Evolutionary conservation across 2,888 invertebrate genomes (phyloP), one percentile per base, ranked within the genome.

Genomic region (Drosophila mimica): DNA sequence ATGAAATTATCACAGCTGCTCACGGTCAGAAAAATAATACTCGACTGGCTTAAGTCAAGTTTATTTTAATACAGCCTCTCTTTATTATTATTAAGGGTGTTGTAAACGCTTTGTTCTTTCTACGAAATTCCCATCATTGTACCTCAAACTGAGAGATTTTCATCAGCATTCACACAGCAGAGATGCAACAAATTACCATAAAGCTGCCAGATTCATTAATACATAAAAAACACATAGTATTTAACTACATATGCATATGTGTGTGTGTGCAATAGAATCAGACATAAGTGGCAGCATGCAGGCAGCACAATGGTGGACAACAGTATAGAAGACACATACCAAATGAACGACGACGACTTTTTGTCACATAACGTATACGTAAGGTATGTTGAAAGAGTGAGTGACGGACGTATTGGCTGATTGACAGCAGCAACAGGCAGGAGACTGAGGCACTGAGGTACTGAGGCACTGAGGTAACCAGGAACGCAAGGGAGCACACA

Each of bases 311-410:
- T 49, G 57, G 68, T 72, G 68, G 56, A 65, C 57, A 63, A 71
- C 68, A 68, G 40, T 63, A 59, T 74, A 75, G 74, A 78, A 89
- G 71, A 76, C 72, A 80, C 77, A 88, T 72, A 83, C 82, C 83
- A 70, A 70, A 70, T 60, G 64, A 63, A 68, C 70, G 74, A 62
- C 72, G 73, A 65, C 70, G 68, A 82, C 71, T 74, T 77, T 76
- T 85, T 90, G 90, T 86, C 85, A 88, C 88, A 85, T 85, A 81
- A 85, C 86, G 90, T 89, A 89, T 84, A 84, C 89, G 80, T 78
- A 66, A 53, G 67, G 78, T 68, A 68, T 81, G 70, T 64, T 77
- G 67, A 51, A 43, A 56, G 74, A 86, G 68, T 88, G 90, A 88
- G 46, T 74, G 87, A 90, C 78, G 87, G 87, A 87, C 90, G 72